Evolutionary conservation across 2,113 vertebrate species (phyloP), one percentile per base, ranked within the genome.

Genomic region (Pelusios castaneus): DNA sequence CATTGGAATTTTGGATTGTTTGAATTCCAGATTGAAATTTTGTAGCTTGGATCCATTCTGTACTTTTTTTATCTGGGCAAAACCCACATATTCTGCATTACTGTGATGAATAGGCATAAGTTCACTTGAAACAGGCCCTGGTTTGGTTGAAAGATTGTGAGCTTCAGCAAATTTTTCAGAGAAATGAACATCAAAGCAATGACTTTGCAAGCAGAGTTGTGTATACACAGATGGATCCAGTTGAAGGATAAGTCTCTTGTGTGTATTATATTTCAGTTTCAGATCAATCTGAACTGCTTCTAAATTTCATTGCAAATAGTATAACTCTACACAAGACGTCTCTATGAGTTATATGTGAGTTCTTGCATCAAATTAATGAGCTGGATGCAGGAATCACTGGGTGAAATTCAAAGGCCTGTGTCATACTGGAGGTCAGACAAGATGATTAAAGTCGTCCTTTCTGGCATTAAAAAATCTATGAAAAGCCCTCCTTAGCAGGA

Each of bases 271-370:
- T 43, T 79, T 76, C 45, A 16, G 73, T 14, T 67, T 27, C 56
- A 58, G 22, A 10, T 10, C 56, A 25, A 8, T 27, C 56, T 25
- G 7, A 58, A 58, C 7, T 58, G 56, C 34, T 67, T n/a, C 60
- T 34, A 6, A 13, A 56, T 31, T 0, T 4, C 8, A 0, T 80
- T 76, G 60, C 10, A 5, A 63, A 29, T 60, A 84, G 38, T 27
- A 11, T 0, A 1, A 4, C 3, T 19, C 25, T 41, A 10, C 12
- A 5, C 58, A 43, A 3, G 4, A 21, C 10, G 14, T 54, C 60
- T 17, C 6, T 67, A 19, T 3, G 29, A 67, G 60, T 19, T n/a
- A n/a, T 31, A 31, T 31, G 34, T 27, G 5, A n/a, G 14, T 31
- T 67, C 31, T 34, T 10, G n/a, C 89, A 19, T 5, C 82, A 47